Evolutionary conservation across 2,113 vertebrate species (phyloP), one percentile per base, ranked within the genome.

Genomic region (Pachycephala philippinensis): DNA sequence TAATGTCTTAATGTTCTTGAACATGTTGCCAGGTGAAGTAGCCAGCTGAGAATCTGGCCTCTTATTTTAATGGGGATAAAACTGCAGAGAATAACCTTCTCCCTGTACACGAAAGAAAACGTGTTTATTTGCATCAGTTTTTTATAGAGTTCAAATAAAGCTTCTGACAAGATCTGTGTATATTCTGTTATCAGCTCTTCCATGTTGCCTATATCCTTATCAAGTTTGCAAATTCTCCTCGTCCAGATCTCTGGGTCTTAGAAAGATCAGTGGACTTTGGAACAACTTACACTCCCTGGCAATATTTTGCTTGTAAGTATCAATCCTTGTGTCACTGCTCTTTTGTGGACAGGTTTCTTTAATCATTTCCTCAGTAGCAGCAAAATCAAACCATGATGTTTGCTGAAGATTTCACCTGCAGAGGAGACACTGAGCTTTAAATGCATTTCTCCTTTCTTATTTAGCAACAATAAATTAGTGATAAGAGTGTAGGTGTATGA

Each of bases 221-320:
- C 96, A 99, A 99, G 97, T 99, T 99, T 97, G 99, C 99, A 42
- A 99, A 99, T 96, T 99, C 99, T 92, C 99, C 99, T 89, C 99
- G 99, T 47, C 99, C 99, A 95, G 98, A 99, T 96, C 98, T 99
- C 87, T 99, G 99, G 99, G 96, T 99, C 60, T 97, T 99, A 88
- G 99, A 99, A 97, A 98, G 98, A 89, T 99, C 99, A 2, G 97
- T 98, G 71, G 99, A 99, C 94, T 98, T 99, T 70, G 99, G 99
- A 92, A 99, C 79, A 87, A 99, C 98, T 63, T 99, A 99, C 90
- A 97, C 65, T 26, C 98, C 99, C 9, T 99, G 99, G 99, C 99
- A 99, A 84, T 99, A 99, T 98, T 99, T 99, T 98, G 99, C 99
- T 97, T 95, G 99, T 99, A 98, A 99, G 99, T 99, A 98, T 90